Percentiles rank a stretch among this genome's conserved stretches.
Conservation (phyloP, 2,113 vertebrate species). For the sheep (Ovis aries) region DNA sequence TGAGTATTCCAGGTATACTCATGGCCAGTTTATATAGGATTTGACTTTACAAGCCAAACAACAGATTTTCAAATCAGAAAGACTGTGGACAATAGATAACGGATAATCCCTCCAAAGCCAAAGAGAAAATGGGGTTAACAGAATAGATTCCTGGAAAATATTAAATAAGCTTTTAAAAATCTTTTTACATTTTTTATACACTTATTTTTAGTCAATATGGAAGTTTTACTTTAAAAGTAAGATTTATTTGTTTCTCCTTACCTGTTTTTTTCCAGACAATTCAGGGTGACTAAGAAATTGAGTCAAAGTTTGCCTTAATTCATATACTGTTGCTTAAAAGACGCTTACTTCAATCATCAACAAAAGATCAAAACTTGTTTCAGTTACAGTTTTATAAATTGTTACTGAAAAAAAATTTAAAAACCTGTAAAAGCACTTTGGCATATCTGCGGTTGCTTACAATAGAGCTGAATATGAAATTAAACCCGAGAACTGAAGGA, state of each 20-base stretch:
- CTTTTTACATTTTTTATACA: slow-evolving; percentile 43
- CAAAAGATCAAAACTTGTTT: neutral
- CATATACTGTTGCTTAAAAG: neutral
- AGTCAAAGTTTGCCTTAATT: slow-evolving; percentile 19
- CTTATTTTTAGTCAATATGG: neutral
- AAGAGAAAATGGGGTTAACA: neutral
- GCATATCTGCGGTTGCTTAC: neutral
- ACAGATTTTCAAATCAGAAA: slow-evolving; percentile 20
- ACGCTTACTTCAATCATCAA: neutral
- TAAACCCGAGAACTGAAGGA: neutral
- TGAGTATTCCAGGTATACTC: slow-evolving; percentile 17
- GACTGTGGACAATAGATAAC: slow-evolving; percentile 18
- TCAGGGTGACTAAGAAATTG: slow-evolving; percentile 55
- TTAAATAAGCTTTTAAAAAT: slow-evolving; percentile 13
- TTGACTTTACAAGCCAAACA: slow-evolving; percentile 31
- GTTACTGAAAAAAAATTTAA: neutral
- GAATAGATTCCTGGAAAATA: neutral
- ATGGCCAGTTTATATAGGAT: neutral
- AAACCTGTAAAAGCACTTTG: neutral
- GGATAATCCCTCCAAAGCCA: neutral
- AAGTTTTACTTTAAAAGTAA: neutral
- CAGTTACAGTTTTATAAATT: neutral
- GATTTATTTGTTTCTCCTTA: neutral
- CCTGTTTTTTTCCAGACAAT: neutral
- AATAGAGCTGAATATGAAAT: slow-evolving; percentile 13